Percentiles rank a stretch among this genome's conserved stretches.
phyloP scores from a whole-genome alignment of 2,113 vertebrate species.

The Lichenostomus cassidix region DNA sequence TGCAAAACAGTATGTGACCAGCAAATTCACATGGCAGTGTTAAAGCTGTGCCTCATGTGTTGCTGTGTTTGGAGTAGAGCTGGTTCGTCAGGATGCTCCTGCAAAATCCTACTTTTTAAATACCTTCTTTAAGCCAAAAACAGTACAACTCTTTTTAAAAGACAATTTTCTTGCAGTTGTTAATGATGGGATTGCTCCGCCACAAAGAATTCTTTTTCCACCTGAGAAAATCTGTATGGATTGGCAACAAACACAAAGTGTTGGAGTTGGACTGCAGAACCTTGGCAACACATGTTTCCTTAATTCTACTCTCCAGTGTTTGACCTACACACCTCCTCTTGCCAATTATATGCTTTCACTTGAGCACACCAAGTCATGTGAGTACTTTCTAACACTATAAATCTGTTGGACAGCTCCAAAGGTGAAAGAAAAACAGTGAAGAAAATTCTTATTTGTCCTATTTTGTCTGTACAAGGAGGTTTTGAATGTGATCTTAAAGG shows the following conservation, averaged over 20 bases:
- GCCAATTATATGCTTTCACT: constrained; percentile 94
- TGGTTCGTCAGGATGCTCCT: background rate
- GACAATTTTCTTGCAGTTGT: constrained; percentile 57
- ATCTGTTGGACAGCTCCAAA: background rate
- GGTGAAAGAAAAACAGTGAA: background rate
- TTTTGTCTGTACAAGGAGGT: background rate
- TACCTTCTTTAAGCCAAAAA: background rate
- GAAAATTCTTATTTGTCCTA: background rate
- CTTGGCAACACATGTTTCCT: constrained; percentile 96
- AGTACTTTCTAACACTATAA: background rate
- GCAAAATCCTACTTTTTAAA: background rate
- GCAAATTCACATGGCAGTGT: background rate
- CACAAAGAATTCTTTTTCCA: constrained; percentile 91
- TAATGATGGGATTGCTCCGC: constrained; percentile 89
- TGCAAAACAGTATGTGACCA: background rate
- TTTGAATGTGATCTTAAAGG: background rate
- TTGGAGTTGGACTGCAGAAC: constrained; percentile 95
- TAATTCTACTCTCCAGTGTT: constrained; percentile 93
- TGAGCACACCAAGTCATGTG: constrained; percentile 94
- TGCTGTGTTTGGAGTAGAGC: background rate
- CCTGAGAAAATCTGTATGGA: constrained; percentile 91
- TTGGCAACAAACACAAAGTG: constrained; percentile 87
- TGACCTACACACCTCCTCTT: constrained; percentile 92
- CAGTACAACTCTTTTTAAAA: background rate
- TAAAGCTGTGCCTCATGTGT: background rate